Evolutionary conservation across 92 coral and sea anemone species (phyloP).

Genomic region (Heteractis magnifica): DNA sequence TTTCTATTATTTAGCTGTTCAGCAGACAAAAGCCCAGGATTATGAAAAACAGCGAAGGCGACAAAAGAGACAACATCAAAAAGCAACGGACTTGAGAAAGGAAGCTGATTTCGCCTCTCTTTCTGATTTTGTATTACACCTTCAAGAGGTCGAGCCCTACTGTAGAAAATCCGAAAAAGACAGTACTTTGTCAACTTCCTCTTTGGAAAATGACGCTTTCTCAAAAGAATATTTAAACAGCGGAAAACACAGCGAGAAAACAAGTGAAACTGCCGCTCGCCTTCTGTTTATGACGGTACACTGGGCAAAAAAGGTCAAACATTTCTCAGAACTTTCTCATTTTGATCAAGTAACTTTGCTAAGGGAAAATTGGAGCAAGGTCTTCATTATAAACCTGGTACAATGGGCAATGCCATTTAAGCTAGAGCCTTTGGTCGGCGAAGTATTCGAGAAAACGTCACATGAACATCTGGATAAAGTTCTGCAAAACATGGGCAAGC

Average conservation of each 20-base stretch:
- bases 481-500: constrained; percentile 91
- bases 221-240: constrained; percentile 13
- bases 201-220: background rate
- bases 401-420: constrained; percentile 97
- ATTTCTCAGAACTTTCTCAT: constrained; percentile 91
- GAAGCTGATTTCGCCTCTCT: constrained; percentile 78
- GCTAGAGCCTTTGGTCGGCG: constrained; percentile 76
- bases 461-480: constrained; percentile 72
- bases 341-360: constrained; percentile 86
- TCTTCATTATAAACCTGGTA: constrained; percentile 82
- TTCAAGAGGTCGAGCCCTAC: constrained; percentile 90
- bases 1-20: constrained; percentile 62
- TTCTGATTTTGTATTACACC: constrained; percentile 82
- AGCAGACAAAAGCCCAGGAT: constrained; percentile 77
- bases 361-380: constrained; percentile 89
- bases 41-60: constrained; percentile 73
- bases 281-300: constrained; percentile 90
- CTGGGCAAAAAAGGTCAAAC: constrained; percentile 95
- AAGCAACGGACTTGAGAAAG: constrained; percentile 63
- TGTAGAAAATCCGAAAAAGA: constrained; percentile 18
- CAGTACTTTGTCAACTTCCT: constrained; percentile 10
- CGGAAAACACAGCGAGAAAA: constrained; percentile 45
- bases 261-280: constrained; percentile 88
- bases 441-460: constrained; percentile 71
- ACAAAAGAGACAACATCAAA: constrained; percentile 60